Percentiles rank a stretch among this genome's conserved stretches.
Conservation (phyloP, 92 coral and sea anemone species). For the Micromussa lordhowensis region DNA sequence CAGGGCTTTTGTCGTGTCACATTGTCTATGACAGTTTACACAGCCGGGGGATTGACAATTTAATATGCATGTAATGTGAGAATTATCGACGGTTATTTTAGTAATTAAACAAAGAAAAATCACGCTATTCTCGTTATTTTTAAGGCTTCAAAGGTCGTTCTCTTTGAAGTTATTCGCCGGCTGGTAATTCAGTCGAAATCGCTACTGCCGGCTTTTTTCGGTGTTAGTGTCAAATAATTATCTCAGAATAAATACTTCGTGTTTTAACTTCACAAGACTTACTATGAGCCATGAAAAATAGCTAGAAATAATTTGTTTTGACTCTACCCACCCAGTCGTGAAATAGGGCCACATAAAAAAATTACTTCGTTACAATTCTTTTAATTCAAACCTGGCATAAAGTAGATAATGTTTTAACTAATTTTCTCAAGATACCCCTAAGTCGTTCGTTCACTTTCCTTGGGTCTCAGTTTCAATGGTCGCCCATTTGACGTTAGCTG, state of each 20-base stretch:
- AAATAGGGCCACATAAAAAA: neutral
- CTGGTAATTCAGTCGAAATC: neutral
- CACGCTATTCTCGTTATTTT: constrained; percentile 7
- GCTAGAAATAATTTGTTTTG: too few relatives aligned
- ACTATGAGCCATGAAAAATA: neutral
- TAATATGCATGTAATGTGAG: neutral
- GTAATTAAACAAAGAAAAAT: constrained; percentile 8
- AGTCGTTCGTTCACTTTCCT: neutral
- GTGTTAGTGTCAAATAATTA: neutral
- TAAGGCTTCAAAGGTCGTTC: neutral
- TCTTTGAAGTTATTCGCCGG: neutral
- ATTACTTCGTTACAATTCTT: neutral
- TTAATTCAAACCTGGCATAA: neutral
- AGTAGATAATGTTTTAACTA: neutral
- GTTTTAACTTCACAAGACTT: neutral
- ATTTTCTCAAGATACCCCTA: neutral
- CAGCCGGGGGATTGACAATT: constrained; percentile 3
- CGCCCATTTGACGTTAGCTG: neutral
- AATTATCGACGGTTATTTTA: neutral
- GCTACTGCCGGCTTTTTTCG: neutral
- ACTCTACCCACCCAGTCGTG: too few relatives aligned
- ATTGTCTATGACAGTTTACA: constrained; percentile 4
- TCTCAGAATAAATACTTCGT: neutral
- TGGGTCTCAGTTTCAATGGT: neutral
- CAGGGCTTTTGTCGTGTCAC: neutral